Evolutionary conservation across 2,888 invertebrate genomes (phyloP).

Genomic region (Phalangium opilio): DNA sequence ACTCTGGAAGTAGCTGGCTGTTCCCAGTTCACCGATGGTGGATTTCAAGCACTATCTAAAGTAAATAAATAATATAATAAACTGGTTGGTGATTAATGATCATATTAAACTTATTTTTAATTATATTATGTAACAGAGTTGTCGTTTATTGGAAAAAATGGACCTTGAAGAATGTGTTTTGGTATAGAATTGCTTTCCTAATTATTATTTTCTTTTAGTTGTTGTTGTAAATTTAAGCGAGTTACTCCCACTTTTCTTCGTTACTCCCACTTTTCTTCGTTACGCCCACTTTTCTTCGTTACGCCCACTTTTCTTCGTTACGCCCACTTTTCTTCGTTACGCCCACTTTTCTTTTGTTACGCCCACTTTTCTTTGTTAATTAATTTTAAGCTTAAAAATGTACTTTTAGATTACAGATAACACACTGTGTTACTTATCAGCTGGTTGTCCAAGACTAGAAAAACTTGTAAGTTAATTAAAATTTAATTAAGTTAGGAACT

Average conservation of each 20-base stretch:
- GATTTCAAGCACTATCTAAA: constrained; percentile 85
- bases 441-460: constrained; percentile 86
- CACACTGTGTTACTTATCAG: constrained; percentile 79
- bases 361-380: too few species aligned
- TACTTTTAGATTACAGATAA: constrained; percentile 62
- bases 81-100: neutral
- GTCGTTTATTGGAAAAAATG: constrained; percentile 86
- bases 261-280: too few species aligned
- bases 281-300: too few species aligned
- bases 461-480: constrained; percentile 55
- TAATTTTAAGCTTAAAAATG: neutral
- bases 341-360: too few species aligned
- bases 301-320: too few species aligned
- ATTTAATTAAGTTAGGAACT: neutral
- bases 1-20: constrained; percentile 92
- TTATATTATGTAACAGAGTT: constrained; percentile 58
- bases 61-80: constrained; percentile 39
- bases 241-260: too few species aligned
- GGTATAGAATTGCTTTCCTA: constrained; percentile 18
- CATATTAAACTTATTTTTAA: neutral
- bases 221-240: neutral
- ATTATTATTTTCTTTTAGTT: neutral
- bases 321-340: too few species aligned
- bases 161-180: constrained; percentile 95
- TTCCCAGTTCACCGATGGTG: constrained; percentile 84